These are phyloP conservation scores for Gymnodraco acuticeps DNA, from an alignment of 2,797 vertebrate genomes.

Conservation along the genomic window DNA sequence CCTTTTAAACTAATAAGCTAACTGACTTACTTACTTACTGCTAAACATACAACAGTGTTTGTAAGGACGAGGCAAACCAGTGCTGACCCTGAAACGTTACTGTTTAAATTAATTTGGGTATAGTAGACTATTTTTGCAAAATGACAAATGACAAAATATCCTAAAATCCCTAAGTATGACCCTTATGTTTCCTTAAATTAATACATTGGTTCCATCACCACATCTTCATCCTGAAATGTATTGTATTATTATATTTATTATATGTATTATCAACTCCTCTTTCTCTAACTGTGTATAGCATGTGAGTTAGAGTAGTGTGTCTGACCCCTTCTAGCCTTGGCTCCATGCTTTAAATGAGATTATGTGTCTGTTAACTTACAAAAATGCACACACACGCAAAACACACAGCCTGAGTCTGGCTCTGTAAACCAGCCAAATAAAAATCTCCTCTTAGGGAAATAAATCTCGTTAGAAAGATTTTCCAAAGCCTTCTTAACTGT, in stretches of 20 bases:
- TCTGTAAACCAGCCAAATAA: conserved; percentile 46
- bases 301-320: conserved; percentile 1
- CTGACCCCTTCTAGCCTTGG: conserved; percentile 42
- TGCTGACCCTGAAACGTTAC: no score
- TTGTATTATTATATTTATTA: not conserved
- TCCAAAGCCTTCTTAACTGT: conserved; percentile 66
- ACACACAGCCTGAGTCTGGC: conserved; percentile 28
- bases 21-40: no score
- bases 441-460: conserved; percentile 59
- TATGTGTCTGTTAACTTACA: conserved; percentile 28
- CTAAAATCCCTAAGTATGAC: not conserved
- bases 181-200: no score
- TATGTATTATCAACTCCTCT: not conserved
- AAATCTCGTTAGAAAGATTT: conserved; percentile 73
- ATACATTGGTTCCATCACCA: no score
- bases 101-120: no score
- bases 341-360: conserved; percentile 55
- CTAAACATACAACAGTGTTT: not conserved
- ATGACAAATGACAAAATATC: not conserved
- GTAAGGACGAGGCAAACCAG: no score
- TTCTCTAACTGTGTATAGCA: not conserved
- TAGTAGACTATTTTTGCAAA: no score
- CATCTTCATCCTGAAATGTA: not conserved
- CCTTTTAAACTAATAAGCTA: no score
- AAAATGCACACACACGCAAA: not conserved